Conservation (phyloP, 2,797 vertebrate species). For the Decapterus maruadsi region DNA sequence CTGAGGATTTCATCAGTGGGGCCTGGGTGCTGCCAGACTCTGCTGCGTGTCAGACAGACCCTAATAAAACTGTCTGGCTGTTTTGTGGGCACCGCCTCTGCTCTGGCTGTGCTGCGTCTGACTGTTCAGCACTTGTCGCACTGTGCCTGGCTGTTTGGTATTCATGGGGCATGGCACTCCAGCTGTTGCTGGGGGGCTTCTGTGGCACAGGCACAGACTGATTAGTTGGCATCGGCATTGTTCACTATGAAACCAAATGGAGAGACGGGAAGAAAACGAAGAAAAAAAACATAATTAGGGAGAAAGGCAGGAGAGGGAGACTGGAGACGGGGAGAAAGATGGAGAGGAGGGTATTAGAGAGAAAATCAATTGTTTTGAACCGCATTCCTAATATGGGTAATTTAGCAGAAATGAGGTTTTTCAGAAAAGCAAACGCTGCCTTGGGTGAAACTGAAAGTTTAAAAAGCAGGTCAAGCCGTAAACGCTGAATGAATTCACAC, state of each 20-base stretch:
- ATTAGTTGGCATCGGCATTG: conserved; percentile 90
- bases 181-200: conserved; percentile 90
- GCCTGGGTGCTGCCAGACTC: conserved; percentile 89
- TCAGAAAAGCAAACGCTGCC: conserved; percentile 72
- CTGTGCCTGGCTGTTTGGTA: conserved; percentile 90
- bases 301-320: conserved; percentile 61
- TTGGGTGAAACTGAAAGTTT: conserved; percentile 69
- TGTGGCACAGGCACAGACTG: conserved; percentile 88
- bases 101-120: conserved; percentile 90
- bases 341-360: conserved; percentile 65
- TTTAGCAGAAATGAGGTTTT: conserved; percentile 83
- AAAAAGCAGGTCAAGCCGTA: conserved; percentile 74
- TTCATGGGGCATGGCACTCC: conserved; percentile 83
- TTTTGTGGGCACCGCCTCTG: conserved; percentile 91
- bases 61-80: conserved; percentile 98
- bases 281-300: conserved; percentile 81
- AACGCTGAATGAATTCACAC: conserved; percentile 58
- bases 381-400: conserved; percentile 80
- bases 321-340: conserved; percentile 61
- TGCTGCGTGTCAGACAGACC: conserved; percentile 92
- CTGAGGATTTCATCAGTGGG: conserved; percentile 92
- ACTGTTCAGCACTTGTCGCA: conserved; percentile 91
- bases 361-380: conserved; percentile 83
- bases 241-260: conserved; percentile 82
- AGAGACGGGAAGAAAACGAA: conserved; percentile 42